phyloP scores from a whole-genome alignment of 2,888 invertebrate species.

The Hyles lineata region DNA sequence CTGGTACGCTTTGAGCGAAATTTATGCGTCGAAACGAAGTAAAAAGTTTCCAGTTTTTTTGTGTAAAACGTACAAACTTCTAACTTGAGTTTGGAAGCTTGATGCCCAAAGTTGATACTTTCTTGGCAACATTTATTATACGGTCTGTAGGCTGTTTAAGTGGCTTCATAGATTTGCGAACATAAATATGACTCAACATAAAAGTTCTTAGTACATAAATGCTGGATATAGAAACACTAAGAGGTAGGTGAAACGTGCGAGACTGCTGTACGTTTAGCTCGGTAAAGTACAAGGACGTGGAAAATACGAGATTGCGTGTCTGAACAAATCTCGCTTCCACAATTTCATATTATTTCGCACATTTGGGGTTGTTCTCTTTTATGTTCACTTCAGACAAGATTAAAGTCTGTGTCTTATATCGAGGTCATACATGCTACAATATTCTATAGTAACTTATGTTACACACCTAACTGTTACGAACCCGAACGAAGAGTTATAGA shows the following conservation, averaged over 20 bases:
- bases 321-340: background rate
- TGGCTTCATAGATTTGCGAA: background rate
- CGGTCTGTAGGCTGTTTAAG: background rate
- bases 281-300: background rate
- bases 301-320: constrained; percentile 10
- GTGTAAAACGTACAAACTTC: constrained; percentile 17
- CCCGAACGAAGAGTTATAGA: background rate
- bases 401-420: background rate
- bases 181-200: background rate
- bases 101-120: constrained; percentile 17
- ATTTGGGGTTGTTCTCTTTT: background rate
- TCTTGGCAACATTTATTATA: constrained; percentile 11
- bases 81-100: constrained; percentile 8
- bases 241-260: background rate
- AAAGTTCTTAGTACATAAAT: too few relatives aligned
- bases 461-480: background rate
- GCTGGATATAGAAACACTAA: background rate
- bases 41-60: constrained; percentile 21
- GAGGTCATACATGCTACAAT: background rate
- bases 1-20: constrained; percentile 23
- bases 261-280: background rate
- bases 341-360: constrained; percentile 7
- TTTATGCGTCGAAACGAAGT: constrained; percentile 22
- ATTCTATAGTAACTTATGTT: too few relatives aligned
- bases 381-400: background rate